Percentiles rank a stretch among this genome's conserved stretches.
Evolutionary conservation across 1,140 invertebrate genomes (phyloP).

Genomic region (Atta cephalotes): DNA sequence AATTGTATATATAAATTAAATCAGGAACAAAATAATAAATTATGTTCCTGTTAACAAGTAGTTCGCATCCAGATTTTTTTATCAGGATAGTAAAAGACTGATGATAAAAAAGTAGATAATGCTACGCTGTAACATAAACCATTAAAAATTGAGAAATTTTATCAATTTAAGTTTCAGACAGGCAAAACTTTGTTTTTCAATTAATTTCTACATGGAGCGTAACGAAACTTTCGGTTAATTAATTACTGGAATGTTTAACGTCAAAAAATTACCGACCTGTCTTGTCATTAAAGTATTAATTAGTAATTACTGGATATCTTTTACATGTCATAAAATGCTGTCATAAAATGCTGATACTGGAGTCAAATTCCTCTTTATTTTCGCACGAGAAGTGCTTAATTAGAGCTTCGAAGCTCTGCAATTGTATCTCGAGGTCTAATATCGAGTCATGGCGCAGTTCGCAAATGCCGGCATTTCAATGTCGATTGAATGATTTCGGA

Average conservation of each 20-base stretch:
- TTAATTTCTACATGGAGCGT: slow-evolving; percentile 25
- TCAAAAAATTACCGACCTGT: slow-evolving; percentile 16
- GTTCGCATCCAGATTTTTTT: not conserved
- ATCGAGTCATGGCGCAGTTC: slow-evolving; percentile 33
- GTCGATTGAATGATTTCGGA: slow-evolving; percentile 63
- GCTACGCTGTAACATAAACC: not conserved
- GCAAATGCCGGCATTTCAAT: slow-evolving; percentile 57
- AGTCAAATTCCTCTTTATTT: not conserved
- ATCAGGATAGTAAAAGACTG: not conserved
- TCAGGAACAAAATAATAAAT: not conserved
- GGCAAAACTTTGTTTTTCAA: slow-evolving; percentile 4
- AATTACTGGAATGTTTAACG: slow-evolving; percentile 2
- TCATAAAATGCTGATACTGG: not conserved
- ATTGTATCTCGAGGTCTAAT: slow-evolving; percentile 45
- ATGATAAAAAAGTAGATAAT: not conserved
- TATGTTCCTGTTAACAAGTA: not conserved
- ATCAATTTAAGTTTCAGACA: slow-evolving; percentile 24
- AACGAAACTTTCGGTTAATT: slow-evolving; percentile 7
- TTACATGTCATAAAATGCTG: not conserved
- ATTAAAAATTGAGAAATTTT: slow-evolving; percentile 34
- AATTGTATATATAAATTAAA: not conserved
- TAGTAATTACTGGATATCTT: slow-evolving; percentile 18
- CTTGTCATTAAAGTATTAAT: slow-evolving; percentile 8
- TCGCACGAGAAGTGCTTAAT: slow-evolving; percentile 19
- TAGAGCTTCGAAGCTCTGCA: slow-evolving; percentile 34